Base-by-base conservation (phyloP, 2,113 vertebrate genomes). In the Spea bombifrons region DNA sequence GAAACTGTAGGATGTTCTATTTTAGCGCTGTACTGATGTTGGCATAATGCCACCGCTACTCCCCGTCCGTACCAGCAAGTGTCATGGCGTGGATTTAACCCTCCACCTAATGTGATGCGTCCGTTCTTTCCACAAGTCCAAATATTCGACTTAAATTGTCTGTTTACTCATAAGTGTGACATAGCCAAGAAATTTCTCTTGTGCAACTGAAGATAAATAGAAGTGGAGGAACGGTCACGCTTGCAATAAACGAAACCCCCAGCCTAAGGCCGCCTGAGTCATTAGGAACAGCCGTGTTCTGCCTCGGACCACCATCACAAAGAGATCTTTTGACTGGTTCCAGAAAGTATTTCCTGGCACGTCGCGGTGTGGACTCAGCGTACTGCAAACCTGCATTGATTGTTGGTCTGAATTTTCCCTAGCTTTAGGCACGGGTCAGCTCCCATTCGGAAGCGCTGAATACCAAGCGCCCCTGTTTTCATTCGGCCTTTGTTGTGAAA, bases 361-460 rank as follows among this genome's bases (percentile, higher is more conserved):
- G 69, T 72, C 66, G 8, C 46, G 80, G 66, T 80, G 53, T 81
- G 15, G 52, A 72, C 64, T 81, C 83, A 83, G 71, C 66, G 68
- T 4, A 7, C 4, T 15, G 53, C 75, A 75, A 75, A 75, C 64
- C 15, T 43, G 75, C 63, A 16, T 5, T 73, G 59, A 80, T 82
- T 71, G 66, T 70, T 55, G 82, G 80, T 17, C 55, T 66, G 45
- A 72, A 81, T 70, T 80, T 82, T 50, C 72, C 85, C 52, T 12
- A 80, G 8, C 53, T 17, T n/a, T 65, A 10, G 48, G 68, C 50
- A 9, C 74, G 86, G 53, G 4, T 81, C 83, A 70, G 43, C 57
- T 82, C 72, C 12, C 53, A 76, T 64, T 84, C 75, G 75, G 10
- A 67, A 46, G 75, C 68, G 0, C 48, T 69, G 0, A 47, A 7